Evolutionary conservation across 1,140 invertebrate species (phyloP).

Genomic region (Probaryconus sp.): DNA sequence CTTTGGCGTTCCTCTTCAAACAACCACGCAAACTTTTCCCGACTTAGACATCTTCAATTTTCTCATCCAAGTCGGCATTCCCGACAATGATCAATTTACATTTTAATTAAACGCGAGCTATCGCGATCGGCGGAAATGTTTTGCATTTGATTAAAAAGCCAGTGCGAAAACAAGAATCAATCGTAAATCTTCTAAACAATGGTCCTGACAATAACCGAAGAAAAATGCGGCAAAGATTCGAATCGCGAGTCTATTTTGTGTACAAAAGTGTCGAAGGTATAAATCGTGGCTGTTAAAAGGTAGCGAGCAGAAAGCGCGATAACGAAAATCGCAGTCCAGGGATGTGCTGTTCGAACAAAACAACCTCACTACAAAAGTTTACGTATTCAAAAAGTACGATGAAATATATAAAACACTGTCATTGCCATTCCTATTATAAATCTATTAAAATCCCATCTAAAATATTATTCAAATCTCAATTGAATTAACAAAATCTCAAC

Average conservation of each 20-base stretch:
- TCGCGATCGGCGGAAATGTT: conserved; percentile 7
- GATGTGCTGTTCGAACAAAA: too few species aligned
- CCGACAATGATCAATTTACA: conserved; percentile 12
- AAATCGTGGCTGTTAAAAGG: conserved; percentile 46
- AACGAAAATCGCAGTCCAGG: conserved; percentile 50
- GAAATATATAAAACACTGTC: too few species aligned
- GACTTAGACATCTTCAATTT: too few species aligned
- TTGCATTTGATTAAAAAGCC: conserved; percentile 25
- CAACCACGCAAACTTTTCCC: too few species aligned
- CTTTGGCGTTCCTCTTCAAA: too few species aligned
- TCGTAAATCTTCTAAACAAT: conserved; percentile 33
- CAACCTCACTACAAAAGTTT: too few species aligned
- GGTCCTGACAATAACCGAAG: conserved; percentile 11
- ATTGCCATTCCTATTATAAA: too few species aligned
- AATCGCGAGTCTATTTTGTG: conserved; percentile 11
- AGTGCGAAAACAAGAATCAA: conserved; percentile 12
- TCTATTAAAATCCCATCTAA: too few species aligned
- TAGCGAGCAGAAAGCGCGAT: conserved; percentile 13
- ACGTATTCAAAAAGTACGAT: too few species aligned
- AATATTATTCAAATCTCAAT: too few species aligned
- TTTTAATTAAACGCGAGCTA: conserved; percentile 21
- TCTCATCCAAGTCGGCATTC: too few species aligned
- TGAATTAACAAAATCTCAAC: too few species aligned
- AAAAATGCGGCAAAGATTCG: conserved; percentile 1
- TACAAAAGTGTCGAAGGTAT: conserved; percentile 32